Evolutionary conservation across 2,888 invertebrate species (phyloP), one percentile per base, ranked within the genome.

Genomic region (Stratiomys singularior): DNA sequence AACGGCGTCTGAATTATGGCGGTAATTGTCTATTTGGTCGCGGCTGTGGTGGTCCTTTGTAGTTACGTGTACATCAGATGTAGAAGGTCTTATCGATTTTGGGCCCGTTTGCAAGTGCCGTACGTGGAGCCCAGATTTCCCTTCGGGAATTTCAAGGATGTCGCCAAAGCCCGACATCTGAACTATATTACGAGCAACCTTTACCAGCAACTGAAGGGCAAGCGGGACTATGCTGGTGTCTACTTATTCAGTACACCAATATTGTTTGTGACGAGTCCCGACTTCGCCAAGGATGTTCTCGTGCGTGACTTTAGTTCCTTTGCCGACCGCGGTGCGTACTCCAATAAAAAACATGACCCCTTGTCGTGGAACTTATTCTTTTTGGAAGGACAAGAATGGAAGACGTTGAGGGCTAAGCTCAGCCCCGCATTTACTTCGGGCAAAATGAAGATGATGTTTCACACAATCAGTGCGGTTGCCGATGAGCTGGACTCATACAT

Each of bases 381-480:
- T 13, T 56, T 80, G 47, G 80, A 80, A 18, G 80, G 80, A 25
- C 58, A 46, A 23, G 78, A 81, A 76, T 81, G 81, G 81, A 79
- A 77, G 44, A 52, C 15, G 5, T 74, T 81, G 15, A 46, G 81
- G 27, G 28, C 72, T 21, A 81, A 80, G 77, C 64, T 81, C 9
- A 76, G 78, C 18, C 80, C 81, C 9, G 81, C 81, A 13, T 82
- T 82, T 64, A 79, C 79, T 4, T 77, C 78, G 3, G 81, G 78
- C n/a, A 81, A 81, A 77, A 76, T 81, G 56, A 80, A 80, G 64
- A 77, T 78, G 52, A 81, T 81, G 80, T 80, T 80, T 56, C 63
- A 60, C 11, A 81, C 80, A 27, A 64, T 82, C 7, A n/a, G 28
- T 5, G 78, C 80, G n/a, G 79, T 79, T 63, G 77, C 28, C 3